Evolutionary conservation across 2,797 vertebrate species (phyloP).

Genomic region (Fratercula arctica): DNA sequence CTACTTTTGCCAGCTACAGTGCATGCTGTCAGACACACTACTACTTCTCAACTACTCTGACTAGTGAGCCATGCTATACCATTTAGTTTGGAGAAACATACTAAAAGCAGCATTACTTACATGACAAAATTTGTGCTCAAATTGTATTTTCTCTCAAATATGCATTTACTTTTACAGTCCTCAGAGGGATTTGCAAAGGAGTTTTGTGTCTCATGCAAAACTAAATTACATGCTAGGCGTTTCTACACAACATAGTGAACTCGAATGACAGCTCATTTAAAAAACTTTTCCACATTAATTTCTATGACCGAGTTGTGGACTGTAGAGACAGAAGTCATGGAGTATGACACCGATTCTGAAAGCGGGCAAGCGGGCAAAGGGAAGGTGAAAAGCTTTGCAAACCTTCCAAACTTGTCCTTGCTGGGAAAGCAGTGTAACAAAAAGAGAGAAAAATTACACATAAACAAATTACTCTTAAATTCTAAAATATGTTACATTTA

Average conservation of each 20-base stretch:
- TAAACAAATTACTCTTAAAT: constrained; percentile 82
- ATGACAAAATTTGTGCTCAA: constrained; percentile 21
- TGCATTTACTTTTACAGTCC: not conserved
- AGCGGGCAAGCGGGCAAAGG: constrained; percentile 84
- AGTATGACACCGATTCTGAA: constrained; percentile 85
- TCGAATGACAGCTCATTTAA: constrained; percentile 40
- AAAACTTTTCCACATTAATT: constrained; percentile 62
- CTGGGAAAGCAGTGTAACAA: constrained; percentile 99
- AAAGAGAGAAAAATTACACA: constrained; percentile 96
- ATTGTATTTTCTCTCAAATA: not conserved
- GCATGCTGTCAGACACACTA: not conserved
- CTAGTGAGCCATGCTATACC: constrained; percentile 8
- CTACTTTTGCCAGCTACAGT: not conserved
- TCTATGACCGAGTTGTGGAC: constrained; percentile 76
- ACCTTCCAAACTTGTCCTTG: constrained; percentile 99
- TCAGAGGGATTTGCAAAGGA: constrained; percentile 33
- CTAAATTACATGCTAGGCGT: constrained; percentile 65
- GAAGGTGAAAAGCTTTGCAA: constrained; percentile 99
- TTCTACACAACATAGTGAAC: constrained; percentile 56
- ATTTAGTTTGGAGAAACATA: not conserved
- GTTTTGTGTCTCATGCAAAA: constrained; percentile 68
- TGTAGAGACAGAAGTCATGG: constrained; percentile 85
- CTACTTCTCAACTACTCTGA: constrained; percentile 30
- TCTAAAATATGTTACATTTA: constrained; percentile 76
- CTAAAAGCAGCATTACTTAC: constrained; percentile 42